Conservation (phyloP, 2,797 vertebrate genomes). For the Sebastes minor region DNA sequence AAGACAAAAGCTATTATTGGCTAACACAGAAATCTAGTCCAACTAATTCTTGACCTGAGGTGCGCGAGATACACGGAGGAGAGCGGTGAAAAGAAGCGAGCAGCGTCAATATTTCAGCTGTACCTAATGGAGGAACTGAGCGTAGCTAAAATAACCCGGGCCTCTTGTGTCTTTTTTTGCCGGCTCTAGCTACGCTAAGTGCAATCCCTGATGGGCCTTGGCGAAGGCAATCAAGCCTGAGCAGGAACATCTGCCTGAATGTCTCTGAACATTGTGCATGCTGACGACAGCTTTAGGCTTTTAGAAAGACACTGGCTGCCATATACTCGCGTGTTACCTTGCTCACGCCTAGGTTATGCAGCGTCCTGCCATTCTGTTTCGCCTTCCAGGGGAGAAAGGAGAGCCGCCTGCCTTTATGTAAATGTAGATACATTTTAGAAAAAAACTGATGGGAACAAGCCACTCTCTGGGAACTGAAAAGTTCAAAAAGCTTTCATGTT, state of each 20-base stretch:
- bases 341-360: conserved; percentile 38
- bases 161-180: conserved; percentile 50
- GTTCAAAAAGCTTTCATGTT: not conserved
- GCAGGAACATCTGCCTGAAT: conserved; percentile 75
- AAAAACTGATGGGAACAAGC: not conserved
- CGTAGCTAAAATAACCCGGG: conserved; percentile 68
- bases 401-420: conserved; percentile 6
- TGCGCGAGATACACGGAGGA: conserved; percentile 5
- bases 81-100: conserved; percentile 34
- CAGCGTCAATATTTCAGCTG: conserved; percentile 77
- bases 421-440: conserved; percentile 8
- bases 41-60: conserved; percentile 37
- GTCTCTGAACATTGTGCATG: conserved; percentile 67
- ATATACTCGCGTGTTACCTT: conserved; percentile 27
- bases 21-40: conserved; percentile 20
- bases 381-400: conserved; percentile 4
- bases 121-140: conserved; percentile 64
- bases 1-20: conserved; percentile 22
- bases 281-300: conserved; percentile 75
- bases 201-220: conserved; percentile 75
- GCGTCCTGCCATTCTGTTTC: conserved; percentile 15
- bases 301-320: conserved; percentile 61
- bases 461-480: conserved; percentile 5
- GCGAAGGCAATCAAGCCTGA: conserved; percentile 73
- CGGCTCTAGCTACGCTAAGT: conserved; percentile 65